Percentiles rank a stretch among this genome's conserved stretches.
phyloP scores from a whole-genome alignment of 2,888 invertebrate species.

The Zaprionus obscuricornis region DNA sequence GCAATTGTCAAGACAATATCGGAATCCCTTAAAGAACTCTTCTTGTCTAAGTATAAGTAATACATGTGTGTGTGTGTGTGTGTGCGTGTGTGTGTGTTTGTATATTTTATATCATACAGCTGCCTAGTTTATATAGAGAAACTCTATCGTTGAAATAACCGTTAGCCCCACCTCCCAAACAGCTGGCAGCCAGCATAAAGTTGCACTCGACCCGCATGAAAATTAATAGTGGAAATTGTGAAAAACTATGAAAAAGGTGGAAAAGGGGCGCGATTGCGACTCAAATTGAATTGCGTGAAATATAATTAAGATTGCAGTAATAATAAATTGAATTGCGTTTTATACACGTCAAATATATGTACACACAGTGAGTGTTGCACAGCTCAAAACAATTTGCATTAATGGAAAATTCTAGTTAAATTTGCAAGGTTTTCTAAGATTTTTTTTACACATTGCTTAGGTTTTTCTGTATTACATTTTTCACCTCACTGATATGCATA shows the following conservation, averaged over 20 bases:
- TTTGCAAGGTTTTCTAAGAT: too few species aligned
- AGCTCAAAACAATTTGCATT: too few species aligned
- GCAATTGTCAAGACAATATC: slow-evolving; percentile 66
- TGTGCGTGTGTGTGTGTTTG: slow-evolving; percentile 4
- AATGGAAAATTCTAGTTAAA: too few species aligned
- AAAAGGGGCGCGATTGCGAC: slow-evolving; percentile 42
- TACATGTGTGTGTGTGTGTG: not conserved
- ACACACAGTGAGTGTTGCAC: too few species aligned
- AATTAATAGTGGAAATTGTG: too few species aligned
- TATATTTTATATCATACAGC: slow-evolving; percentile 32
- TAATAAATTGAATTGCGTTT: slow-evolving; percentile 32
- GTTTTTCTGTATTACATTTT: too few species aligned
- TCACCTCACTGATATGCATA: too few species aligned
- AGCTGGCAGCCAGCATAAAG: slow-evolving; percentile 74
- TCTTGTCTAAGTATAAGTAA: too few species aligned
- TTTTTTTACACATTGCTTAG: too few species aligned
- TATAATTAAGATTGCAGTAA: slow-evolving; percentile 22
- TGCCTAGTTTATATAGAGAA: slow-evolving; percentile 17
- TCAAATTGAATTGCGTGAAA: slow-evolving; percentile 43
- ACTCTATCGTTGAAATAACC: slow-evolving; percentile 24
- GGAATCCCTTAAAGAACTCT: slow-evolving; percentile 51
- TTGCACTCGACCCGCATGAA: slow-evolving; percentile 65
- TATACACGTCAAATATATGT: too few species aligned
- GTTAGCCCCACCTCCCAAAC: slow-evolving; percentile 45
- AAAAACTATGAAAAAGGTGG: slow-evolving; percentile 37